These are phyloP conservation scores for Daptonema setosum DNA, from an alignment of 2,888 invertebrate genomes.

Conservation along the genomic window DNA sequence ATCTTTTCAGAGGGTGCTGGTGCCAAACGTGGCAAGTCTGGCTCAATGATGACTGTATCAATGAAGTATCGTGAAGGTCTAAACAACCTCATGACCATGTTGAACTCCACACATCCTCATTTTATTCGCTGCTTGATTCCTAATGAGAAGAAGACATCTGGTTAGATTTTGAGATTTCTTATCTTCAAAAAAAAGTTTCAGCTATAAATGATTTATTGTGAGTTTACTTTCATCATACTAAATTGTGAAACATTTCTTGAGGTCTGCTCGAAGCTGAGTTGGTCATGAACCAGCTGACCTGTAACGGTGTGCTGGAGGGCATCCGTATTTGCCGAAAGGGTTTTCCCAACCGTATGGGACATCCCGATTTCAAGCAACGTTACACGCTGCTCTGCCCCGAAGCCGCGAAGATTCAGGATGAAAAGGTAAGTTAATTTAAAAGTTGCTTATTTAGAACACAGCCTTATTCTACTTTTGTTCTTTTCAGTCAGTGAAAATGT, in stretches of 20 bases:
- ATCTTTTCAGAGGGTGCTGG: too few species aligned
- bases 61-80: conserved; percentile 9
- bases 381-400: conserved; percentile 64
- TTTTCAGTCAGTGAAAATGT: too few species aligned
- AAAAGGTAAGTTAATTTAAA: too few species aligned
- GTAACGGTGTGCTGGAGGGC: conserved; percentile 99
- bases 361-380: conserved; percentile 98
- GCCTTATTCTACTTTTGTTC: too few species aligned
- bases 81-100: conserved; percentile 10
- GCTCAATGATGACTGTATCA: conserved; percentile 20
- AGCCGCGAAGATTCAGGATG: conserved; percentile 35
- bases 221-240: too few species aligned
- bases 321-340: conserved; percentile 97
- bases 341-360: conserved; percentile 99
- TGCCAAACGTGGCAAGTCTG: conserved; percentile 27
- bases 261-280: conserved; percentile 88
- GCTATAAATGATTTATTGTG: too few species aligned
- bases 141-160: conserved; percentile 14
- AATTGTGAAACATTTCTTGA: too few species aligned
- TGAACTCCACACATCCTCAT: conserved; percentile 11
- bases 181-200: too few species aligned
- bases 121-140: conserved; percentile 18
- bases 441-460: too few species aligned
- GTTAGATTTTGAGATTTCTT: too few species aligned
- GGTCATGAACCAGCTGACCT: conserved; percentile 96